Evolutionary conservation across 2,888 invertebrate species (phyloP), one percentile per base, ranked within the genome.

Genomic region (Boloria euphrosyne): DNA sequence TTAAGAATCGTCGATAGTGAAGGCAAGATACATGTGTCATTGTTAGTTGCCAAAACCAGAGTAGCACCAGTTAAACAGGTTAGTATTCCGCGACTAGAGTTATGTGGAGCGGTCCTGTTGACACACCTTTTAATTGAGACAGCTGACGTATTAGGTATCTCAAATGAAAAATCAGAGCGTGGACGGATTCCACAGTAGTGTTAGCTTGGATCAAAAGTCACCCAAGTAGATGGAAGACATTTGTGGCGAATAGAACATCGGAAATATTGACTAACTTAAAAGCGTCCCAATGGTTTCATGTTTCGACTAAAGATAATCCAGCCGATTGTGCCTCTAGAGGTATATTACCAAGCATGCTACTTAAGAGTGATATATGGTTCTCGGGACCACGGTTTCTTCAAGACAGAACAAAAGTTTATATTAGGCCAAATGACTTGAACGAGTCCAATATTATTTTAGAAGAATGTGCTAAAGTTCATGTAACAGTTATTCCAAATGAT

Each of bases 191-290:
- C 0, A 65, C 66, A 0, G 64, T 74, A 14, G 74, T 73, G 13
- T 47, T 73, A 0, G 66, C 71, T 0, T 74, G 72, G 75, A 22
- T 74, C 0, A 68, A 68, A 4, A 68, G 66, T 14, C 73, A 70
- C 16, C 70, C 71, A 0, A 71, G 67, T 51, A 47, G 52, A 14
- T 71, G 70, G 73, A 77, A 74, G 53, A 73, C 73, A 0, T 78
- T 76, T 54, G 67, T 79, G 0, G 72, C 70, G 0, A 79, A 78
- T 58, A 55, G 76, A 3, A 74, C 74, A 0, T 70, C 73, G 0
- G 71, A 72, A 49, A 76, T 79, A 5, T 67, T 75, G 7, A 66
- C 63, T 1, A 44, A 46, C 2, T 38, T 74, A 38, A 53, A 72
- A 13, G 27, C 46, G 10, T 31, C 50, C 43, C 70, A 72, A 4